Conservation (phyloP, 2,797 vertebrate species). For the Pangasius djambal region DNA sequence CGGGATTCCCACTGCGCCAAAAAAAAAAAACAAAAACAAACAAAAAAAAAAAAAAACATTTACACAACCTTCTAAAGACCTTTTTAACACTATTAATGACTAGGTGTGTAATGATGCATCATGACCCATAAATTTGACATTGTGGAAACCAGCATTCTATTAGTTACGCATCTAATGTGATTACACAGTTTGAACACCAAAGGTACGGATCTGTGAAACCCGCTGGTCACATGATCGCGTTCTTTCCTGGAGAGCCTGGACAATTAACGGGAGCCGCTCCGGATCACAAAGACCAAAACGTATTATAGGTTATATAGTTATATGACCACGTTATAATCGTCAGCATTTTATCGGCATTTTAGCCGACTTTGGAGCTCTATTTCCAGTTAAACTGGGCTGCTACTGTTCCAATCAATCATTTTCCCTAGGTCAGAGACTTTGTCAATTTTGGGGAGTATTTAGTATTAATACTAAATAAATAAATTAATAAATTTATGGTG, state of each 20-base stretch:
- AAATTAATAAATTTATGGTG: too few species aligned
- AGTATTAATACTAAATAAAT: too few species aligned
- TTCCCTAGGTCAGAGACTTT: not conserved
- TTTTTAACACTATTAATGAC: not conserved
- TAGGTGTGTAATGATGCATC: not conserved
- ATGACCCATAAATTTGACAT: not conserved
- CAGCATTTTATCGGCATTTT: not conserved
- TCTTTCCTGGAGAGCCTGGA: not conserved
- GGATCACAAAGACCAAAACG: not conserved
- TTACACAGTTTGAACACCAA: not conserved
- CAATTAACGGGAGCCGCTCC: not conserved
- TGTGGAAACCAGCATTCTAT: not conserved
- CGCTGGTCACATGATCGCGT: not conserved
- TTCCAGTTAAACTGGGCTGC: not conserved
- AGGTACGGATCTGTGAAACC: not conserved
- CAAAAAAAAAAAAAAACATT: not conserved
- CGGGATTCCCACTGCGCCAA: constrained; percentile 63
- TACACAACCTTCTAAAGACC: not conserved
- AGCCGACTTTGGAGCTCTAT: not conserved
- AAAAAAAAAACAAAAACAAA: not conserved
- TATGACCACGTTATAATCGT: too few species aligned
- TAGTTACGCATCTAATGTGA: not conserved
- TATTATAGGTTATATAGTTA: not conserved
- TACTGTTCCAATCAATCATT: not conserved
- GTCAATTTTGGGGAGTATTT: not conserved